Evolutionary conservation across 2,888 invertebrate species (phyloP), one percentile per base, ranked within the genome.

Genomic region (Mechanitis mazaeus): DNA sequence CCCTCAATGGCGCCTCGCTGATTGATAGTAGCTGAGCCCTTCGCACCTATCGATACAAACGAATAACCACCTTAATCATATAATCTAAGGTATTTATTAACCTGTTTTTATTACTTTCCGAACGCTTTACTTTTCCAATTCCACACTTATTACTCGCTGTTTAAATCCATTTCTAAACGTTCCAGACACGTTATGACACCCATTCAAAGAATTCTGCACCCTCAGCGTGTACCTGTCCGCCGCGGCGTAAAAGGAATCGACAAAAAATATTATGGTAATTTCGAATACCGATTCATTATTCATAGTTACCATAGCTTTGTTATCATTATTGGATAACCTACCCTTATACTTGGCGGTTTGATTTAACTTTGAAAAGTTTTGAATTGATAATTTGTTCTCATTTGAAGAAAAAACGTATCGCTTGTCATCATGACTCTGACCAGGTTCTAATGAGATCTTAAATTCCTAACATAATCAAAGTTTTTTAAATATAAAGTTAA

Each of bases 1-100:
- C 88, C 88, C 88, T 90, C 88, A 87, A 89, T 90, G 89, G 90
- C 90, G 89, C 89, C 90, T 85, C 76, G 75, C 87, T 90, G 90
- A 90, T 90, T 88, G 88, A 89, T 89, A 88, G 85, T 84, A 84
- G 81, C 80, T 80, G 72, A 76, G 75, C 77, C 84, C 79, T 80
- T 85, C 82, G 79, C 84, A 84, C 84, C 84, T 83, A 2, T 12
- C 12, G 33, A 54, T 57, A 11, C 71, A 70, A 60, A 28, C 72
- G 31, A 81, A 69, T 73, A 65, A 70, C 61, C 46, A 72, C 76
- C 69, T 69, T 81, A 75, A 58, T 5, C 1, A 62, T 7, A 59
- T n/a, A 3, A 0, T 5, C 11, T 59, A 82, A 72, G 68, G 71
- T 68, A 56, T 58, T 68, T 65, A 70, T 72, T 76, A 60, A 38